Evolutionary conservation across 2,113 vertebrate genomes (phyloP).

Genomic region (Gnathochromis pfefferi): DNA sequence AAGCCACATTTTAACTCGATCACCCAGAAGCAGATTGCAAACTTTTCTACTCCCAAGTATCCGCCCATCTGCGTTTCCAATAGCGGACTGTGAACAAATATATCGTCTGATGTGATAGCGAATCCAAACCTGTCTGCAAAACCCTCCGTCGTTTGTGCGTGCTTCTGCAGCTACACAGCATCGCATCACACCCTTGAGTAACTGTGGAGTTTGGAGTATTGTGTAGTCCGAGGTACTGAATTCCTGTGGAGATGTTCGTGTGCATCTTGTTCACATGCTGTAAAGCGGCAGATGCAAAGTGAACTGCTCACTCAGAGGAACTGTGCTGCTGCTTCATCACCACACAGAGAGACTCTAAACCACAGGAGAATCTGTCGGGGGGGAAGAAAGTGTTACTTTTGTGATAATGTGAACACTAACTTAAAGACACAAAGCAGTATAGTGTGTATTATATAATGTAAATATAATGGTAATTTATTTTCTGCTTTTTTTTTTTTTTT

Average conservation of each 20-base stretch:
- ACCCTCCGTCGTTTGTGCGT: constrained; percentile 3
- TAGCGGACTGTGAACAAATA: constrained; percentile 1
- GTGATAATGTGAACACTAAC: constrained; percentile 12
- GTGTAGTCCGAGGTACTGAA: constrained; percentile 6
- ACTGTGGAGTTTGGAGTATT: background rate
- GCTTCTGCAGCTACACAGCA: constrained; percentile 22
- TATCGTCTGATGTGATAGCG: constrained; percentile 7
- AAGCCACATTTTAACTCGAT: background rate
- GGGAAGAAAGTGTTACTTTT: background rate
- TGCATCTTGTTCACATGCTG: background rate
- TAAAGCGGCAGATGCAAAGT: background rate
- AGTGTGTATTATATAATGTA: constrained; percentile 54
- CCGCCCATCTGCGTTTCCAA: constrained; percentile 21
- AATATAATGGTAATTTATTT: constrained; percentile 62
- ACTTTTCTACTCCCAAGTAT: constrained; percentile 15
- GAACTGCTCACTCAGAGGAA: constrained; percentile 7
- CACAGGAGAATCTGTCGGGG: background rate
- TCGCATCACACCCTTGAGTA: background rate
- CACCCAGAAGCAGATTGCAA: constrained; percentile 21
- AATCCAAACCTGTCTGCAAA: constrained; percentile 1
- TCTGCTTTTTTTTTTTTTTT: constrained; percentile 21
- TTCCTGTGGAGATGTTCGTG: background rate
- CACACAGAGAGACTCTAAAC: background rate
- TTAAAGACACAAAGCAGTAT: constrained; percentile 21
- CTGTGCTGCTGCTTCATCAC: constrained; percentile 18